Evolutionary conservation across 1,140 invertebrate species (phyloP), one percentile per base, ranked within the genome.

Genomic region (Aphelinus certus): DNA sequence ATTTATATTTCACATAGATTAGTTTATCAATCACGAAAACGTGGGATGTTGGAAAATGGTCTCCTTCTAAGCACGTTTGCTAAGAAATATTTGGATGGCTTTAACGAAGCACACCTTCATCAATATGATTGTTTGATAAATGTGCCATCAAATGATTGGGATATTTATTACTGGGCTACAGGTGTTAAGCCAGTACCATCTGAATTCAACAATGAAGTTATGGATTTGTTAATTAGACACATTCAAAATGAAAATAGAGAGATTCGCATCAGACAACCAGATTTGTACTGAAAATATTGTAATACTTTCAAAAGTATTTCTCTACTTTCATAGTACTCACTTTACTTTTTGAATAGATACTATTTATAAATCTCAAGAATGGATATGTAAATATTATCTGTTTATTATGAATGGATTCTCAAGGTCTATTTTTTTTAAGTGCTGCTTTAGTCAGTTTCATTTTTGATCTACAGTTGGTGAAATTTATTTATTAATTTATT

Each of bases 31-130:
- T 99, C 97, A 26, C 91, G 98, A 7, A 99, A 99, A 88, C 89
- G 98, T 74, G 98, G 98, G 43, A 99, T 99, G 94, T 87, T 98
- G 42, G 98, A 99, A 86, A 99, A 99, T 89, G 97, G 96, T 80
- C 88, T 99, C 0, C 85, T 99, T 0, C 86, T 99, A 9, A 95
- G 96, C 81, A 96, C 95, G 43, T 99, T 99, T 92, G 96, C 95
- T 1, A 92, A 92, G n/a, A 94, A 95, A 81, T 92, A 96, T 86
- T 86, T 99, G 26, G 85, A 93, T 65, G 83, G 83, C 1, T 94
- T 98, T 85, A 91, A 86, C 76, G 92, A 92, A 63, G 81, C 90
- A 7, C 92, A 97, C 82, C 88, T 97, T 2, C 87, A 91, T 62
- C 85, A 93, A 76, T 99, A 98, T 86, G 97, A 99, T 84, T 90